phyloP scores from a whole-genome alignment of 2,888 invertebrate species.

The Chironomus tentans region DNA sequence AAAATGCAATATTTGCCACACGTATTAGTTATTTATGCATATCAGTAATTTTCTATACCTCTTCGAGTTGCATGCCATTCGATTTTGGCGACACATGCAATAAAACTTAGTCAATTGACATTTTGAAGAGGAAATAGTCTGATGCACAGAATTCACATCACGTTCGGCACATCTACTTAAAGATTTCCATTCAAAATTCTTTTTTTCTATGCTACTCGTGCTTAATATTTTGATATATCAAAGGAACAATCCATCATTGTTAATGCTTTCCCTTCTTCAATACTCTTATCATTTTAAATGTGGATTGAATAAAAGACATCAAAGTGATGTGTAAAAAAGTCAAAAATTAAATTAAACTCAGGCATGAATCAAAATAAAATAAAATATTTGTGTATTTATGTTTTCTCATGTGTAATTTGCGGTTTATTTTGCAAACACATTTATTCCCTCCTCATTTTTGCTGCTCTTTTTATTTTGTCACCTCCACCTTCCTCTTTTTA shows the following conservation, averaged over 20 bases:
- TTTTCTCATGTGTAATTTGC: conserved; percentile 23
- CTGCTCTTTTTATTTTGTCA: no score
- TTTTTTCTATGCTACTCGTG: background rate
- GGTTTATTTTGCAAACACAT: conserved; percentile 12
- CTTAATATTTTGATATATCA: background rate
- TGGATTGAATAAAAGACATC: background rate
- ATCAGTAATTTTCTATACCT: conserved; percentile 3
- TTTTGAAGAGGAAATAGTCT: no score
- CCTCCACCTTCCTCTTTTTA: background rate
- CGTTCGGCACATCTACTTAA: background rate
- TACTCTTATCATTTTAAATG: background rate
- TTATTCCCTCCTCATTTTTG: no score
- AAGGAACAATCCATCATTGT: conserved; percentile 21
- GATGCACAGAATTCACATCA: background rate
- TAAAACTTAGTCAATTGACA: background rate
- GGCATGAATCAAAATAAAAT: background rate
- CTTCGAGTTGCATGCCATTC: background rate
- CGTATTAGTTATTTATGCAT: background rate
- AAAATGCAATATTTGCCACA: background rate
- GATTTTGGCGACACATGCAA: background rate
- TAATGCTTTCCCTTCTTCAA: background rate
- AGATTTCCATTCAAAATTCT: background rate
- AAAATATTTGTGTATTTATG: background rate
- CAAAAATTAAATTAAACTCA: conserved; percentile 1
- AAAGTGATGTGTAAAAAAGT: background rate